A percentile compares a stretch with the other conserved stretches of the same genome.
Conservation (phyloP, 2,888 invertebrate species). For the Habroteleia sp. region DNA sequence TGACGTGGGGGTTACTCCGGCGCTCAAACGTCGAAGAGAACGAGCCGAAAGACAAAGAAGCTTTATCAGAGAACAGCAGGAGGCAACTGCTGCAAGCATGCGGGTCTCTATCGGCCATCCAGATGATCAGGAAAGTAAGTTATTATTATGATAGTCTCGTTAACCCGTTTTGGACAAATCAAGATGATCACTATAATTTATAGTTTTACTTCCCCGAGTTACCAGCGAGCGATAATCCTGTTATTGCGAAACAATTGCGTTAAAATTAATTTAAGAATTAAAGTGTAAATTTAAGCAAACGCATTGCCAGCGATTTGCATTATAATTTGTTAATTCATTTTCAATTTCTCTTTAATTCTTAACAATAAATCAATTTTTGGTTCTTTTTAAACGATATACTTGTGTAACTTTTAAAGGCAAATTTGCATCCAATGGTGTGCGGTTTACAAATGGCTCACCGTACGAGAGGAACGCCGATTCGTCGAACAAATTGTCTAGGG, state of each 20-base stretch:
- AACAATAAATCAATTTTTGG: too few relatives aligned
- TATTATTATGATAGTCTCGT: slow-evolving; percentile 51
- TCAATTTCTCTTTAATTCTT: too few relatives aligned
- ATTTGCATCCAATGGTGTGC: slow-evolving; percentile 70
- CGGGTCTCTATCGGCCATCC: slow-evolving; percentile 79
- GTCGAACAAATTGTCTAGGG: slow-evolving; percentile 77
- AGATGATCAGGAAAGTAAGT: slow-evolving; percentile 78
- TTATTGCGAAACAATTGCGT: slow-evolving; percentile 2
- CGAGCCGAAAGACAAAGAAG: slow-evolving; percentile 92
- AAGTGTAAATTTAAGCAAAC: too few relatives aligned
- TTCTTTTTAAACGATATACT: too few relatives aligned
- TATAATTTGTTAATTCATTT: too few relatives aligned
- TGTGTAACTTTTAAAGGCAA: slow-evolving; percentile 44
- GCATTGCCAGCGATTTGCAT: too few relatives aligned
- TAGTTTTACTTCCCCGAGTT: slow-evolving; percentile 1
- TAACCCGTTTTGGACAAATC: slow-evolving; percentile 48
- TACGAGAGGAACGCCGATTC: slow-evolving; percentile 76
- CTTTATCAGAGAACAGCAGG: slow-evolving; percentile 91
- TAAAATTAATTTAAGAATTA: too few relatives aligned
- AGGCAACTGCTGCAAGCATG: slow-evolving; percentile 83
- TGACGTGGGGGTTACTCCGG: slow-evolving; percentile 90
- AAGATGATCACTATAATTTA: slow-evolving; percentile 45
- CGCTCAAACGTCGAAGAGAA: slow-evolving; percentile 89
- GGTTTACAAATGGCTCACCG: slow-evolving; percentile 75
- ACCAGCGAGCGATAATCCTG: slow-evolving; percentile 4